Conservation (phyloP, 2,113 vertebrate species). For the Brachyhypopomus occidentalis region DNA sequence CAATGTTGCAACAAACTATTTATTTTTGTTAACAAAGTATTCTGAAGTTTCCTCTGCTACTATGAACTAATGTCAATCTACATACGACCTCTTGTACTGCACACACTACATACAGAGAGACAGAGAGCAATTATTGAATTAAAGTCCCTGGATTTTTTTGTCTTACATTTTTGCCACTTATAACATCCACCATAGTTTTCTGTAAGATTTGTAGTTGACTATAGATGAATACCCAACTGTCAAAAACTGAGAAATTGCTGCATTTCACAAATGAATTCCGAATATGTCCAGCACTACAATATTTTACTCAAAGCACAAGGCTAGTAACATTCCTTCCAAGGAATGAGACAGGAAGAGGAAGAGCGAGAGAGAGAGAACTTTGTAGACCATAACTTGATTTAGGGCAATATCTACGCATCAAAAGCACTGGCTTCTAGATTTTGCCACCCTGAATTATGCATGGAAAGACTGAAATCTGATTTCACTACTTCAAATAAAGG, state of each 20-base stretch:
- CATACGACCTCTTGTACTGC: too few relatives aligned
- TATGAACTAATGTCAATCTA: too few relatives aligned
- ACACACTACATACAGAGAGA: too few relatives aligned
- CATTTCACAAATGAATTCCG: neutral
- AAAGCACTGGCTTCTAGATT: constrained; percentile 19
- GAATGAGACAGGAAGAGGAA: neutral
- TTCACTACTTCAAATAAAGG: neutral
- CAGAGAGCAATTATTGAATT: neutral
- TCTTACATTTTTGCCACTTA: neutral
- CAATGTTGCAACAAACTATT: too few relatives aligned
- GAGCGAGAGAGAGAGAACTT: neutral
- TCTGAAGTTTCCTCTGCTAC: too few relatives aligned
- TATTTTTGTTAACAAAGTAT: too few relatives aligned
- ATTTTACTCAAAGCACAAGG: neutral
- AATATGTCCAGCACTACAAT: constrained; percentile 1
- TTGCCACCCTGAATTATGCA: constrained; percentile 14
- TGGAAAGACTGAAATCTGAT: constrained; percentile 9
- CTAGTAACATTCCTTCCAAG: neutral
- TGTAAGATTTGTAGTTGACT: neutral
- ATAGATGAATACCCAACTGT: constrained; percentile 11
- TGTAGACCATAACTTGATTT: neutral
- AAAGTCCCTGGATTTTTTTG: neutral
- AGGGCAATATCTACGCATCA: constrained; percentile 4
- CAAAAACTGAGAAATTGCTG: constrained; percentile 1
- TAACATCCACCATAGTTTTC: neutral